Evolutionary conservation across 30 jellyfish, hydroid and myxozoan genomes (phyloP).

Genomic region (Pelagia noctiluca): DNA sequence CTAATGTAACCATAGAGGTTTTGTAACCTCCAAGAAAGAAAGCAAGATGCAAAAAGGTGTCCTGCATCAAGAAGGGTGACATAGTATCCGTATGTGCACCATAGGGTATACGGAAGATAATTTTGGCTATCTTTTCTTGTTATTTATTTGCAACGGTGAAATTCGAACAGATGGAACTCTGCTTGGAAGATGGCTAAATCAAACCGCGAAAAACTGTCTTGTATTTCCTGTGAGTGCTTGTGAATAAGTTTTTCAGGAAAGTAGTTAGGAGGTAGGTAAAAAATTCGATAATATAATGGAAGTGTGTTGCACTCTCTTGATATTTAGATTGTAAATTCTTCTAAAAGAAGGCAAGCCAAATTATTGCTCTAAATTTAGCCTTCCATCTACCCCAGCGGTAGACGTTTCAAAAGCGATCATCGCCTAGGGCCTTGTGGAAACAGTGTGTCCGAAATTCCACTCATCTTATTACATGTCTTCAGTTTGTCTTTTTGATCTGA

Average conservation of each 20-base stretch:
- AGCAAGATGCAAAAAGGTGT: constrained; percentile 15
- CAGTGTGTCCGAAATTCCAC: too few relatives aligned
- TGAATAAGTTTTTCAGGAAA: not conserved
- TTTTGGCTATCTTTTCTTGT: constrained; percentile 25
- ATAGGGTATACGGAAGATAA: constrained; percentile 20
- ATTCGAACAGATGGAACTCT: constrained; percentile 27
- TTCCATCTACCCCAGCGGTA: too few relatives aligned
- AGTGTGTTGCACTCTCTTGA: not conserved
- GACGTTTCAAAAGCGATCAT: too few relatives aligned
- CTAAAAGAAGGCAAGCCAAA: not conserved
- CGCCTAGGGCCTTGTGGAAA: too few relatives aligned
- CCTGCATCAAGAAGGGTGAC: constrained; percentile 6
- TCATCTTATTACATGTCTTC: too few relatives aligned
- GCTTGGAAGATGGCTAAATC: constrained; percentile 47
- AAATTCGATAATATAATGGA: constrained; percentile 1
- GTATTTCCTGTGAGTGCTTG: constrained; percentile 11
- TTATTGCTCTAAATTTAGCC: not conserved
- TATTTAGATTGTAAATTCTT: constrained; percentile 15
- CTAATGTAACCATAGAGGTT: not conserved
- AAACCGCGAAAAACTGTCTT: constrained; percentile 41
- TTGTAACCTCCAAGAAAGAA: constrained; percentile 2
- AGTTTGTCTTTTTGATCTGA: too few relatives aligned
- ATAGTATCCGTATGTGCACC: constrained; percentile 45
- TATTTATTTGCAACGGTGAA: constrained; percentile 32
- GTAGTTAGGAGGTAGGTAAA: constrained; percentile 27